phyloP scores from a whole-genome alignment of 2,888 invertebrate species.

The Pristionchus japonicus region DNA sequence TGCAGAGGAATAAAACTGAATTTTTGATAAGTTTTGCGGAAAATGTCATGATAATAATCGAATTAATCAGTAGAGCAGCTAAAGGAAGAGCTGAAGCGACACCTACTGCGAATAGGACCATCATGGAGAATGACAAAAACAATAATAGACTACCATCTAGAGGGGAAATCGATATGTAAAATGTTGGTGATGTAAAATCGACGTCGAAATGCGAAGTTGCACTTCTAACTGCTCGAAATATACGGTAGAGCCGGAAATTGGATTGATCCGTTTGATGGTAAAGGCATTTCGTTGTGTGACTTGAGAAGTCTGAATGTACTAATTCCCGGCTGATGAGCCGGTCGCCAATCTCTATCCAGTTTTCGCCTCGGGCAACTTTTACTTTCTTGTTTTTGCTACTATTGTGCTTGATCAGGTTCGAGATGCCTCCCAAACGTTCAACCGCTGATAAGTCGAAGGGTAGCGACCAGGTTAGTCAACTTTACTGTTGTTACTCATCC shows the following conservation, averaged over 20 bases:
- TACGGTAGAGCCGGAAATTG: no score
- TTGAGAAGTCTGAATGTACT: no score
- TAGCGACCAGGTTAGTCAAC: not conserved
- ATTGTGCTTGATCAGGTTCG: not conserved
- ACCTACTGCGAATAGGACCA: not conserved
- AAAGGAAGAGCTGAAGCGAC: not conserved
- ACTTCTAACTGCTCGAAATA: no score
- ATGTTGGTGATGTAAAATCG: not conserved
- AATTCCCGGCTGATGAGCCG: not conserved
- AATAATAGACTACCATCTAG: not conserved
- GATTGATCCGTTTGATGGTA: no score
- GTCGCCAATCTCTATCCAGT: not conserved
- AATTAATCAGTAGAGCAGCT: not conserved
- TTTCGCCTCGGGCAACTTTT: not conserved
- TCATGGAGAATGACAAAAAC: not conserved
- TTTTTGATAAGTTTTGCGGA: not conserved
- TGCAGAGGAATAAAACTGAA: not conserved
- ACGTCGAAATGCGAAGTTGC: not conserved
- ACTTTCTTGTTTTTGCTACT: not conserved
- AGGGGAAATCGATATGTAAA: not conserved
- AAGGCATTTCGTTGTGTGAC: no score
- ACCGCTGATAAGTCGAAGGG: constrained; percentile 29
- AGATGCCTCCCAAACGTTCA: constrained; percentile 39
- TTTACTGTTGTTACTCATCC: not conserved
- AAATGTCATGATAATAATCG: not conserved